Conservation (phyloP, 2,797 vertebrate genomes). For the Enteromius anoplus region DNA sequence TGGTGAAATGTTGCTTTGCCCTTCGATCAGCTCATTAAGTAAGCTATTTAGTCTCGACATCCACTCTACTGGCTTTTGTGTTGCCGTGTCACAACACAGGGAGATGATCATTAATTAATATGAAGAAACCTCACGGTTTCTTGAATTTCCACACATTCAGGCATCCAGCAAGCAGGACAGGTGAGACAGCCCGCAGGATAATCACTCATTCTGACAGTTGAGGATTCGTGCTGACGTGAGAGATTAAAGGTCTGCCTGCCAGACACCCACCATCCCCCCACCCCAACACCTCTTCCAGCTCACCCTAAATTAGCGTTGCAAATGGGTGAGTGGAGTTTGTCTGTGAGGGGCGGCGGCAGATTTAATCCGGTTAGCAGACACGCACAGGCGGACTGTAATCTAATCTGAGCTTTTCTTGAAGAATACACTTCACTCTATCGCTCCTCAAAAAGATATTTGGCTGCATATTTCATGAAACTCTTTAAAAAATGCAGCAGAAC, state of each 20-base stretch:
- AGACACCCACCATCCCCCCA: background rate
- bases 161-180: constrained; percentile 45
- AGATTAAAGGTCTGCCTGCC: constrained; percentile 59
- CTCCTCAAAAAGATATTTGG: constrained; percentile 32
- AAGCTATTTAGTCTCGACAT: constrained; percentile 29
- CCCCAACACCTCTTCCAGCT: constrained; percentile 29
- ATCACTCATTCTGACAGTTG: constrained; percentile 62
- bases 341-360: constrained; percentile 38
- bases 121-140: constrained; percentile 29
- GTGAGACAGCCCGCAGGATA: constrained; percentile 43
- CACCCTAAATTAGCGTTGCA: constrained; percentile 55
- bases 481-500: background rate
- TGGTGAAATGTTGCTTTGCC: constrained; percentile 44
- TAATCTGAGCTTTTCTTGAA: constrained; percentile 56
- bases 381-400: constrained; percentile 56
- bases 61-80: constrained; percentile 36
- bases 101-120: constrained; percentile 56
- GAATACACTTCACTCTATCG: constrained; percentile 42
- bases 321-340: constrained; percentile 31
- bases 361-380: constrained; percentile 63
- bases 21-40: constrained; percentile 37
- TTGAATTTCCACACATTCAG: constrained; percentile 41
- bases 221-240: constrained; percentile 57
- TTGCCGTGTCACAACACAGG: background rate
- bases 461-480: background rate